Base-by-base conservation (phyloP, 2,888 invertebrate species). In the Eudemis profundana region DNA sequence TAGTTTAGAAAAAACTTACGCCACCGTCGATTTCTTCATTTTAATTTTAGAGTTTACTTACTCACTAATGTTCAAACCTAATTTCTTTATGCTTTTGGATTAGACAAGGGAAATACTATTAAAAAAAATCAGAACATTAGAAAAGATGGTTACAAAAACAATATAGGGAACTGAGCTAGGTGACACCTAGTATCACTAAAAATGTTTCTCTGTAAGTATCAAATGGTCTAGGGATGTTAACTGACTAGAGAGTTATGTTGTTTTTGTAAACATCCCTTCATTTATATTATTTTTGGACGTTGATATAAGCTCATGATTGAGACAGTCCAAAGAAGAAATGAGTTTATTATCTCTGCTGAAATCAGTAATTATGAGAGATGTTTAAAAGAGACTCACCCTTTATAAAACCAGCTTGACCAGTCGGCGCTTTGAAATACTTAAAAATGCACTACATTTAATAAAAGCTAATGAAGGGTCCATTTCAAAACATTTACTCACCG, bases 391-490 rank as follows among this genome's bases (percentile, higher is more conserved):
- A 23, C 54, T 51, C 65, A 53, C 47, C 59, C 53, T 65, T 46
- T 40, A 59, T 49, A 61, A 59, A 60, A 60, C 57, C 69, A 49
- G 62, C 59, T 51, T 46, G 66, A 65, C 61, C 67, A 56, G 73
- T 69, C 77, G 78, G 79, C 73, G 66, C 71, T 73, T 73, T 74
- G 62, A 72, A 74, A 74, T 70, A 66, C 72, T 74, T 73, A 74
- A 78, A 77, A 74, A 77, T 68, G 66, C 68, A 74, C 70, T 68
- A 79, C 74, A 79, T 78, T 82, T 84, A 85, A 85, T 85, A 84
- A 84, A 79, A 77, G 70, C 78, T 83, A 82, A 86, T 86, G 81
- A 86, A 83, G 78, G 80, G 78, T 77, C 82, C 77, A 83, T 84
- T 83, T 86, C 79, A 82, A 86, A 87, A 83, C 84, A 83, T 86